phyloP scores from a whole-genome alignment of 2,888 invertebrate genomes.

The Epinotia ramella region DNA sequence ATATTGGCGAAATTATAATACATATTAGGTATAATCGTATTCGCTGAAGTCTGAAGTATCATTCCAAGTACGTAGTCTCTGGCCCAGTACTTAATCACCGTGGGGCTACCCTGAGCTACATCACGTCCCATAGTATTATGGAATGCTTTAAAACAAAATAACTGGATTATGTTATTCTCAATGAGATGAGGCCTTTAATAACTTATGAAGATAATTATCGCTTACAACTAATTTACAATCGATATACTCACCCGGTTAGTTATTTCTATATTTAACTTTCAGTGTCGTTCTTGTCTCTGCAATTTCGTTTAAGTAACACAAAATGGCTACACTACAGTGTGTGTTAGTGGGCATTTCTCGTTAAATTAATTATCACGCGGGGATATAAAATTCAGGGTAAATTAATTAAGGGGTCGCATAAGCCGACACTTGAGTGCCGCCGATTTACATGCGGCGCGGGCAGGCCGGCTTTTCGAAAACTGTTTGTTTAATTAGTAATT shows the following conservation, averaged over 20 bases:
- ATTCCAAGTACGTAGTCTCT: too few relatives aligned
- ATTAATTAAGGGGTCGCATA: slow-evolving; percentile 52
- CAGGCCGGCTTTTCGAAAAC: slow-evolving; percentile 18
- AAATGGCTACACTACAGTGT: not conserved
- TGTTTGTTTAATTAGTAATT: slow-evolving; percentile 11
- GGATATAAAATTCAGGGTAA: slow-evolving; percentile 43
- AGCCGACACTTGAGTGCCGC: slow-evolving; percentile 67
- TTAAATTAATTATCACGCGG: slow-evolving; percentile 36
- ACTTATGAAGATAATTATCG: not conserved
- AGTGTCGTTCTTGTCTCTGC: not conserved
- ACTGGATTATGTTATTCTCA: not conserved
- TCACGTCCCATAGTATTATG: not conserved
- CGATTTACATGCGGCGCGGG: slow-evolving; percentile 48
- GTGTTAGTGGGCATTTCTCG: slow-evolving; percentile 30
- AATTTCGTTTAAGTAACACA: not conserved
- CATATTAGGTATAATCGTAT: too few relatives aligned
- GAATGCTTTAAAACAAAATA: not conserved
- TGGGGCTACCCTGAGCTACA: too few relatives aligned
- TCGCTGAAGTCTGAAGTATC: too few relatives aligned
- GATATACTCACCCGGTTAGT: not conserved
- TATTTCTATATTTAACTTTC: not conserved
- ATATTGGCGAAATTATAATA: too few relatives aligned
- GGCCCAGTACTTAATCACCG: too few relatives aligned
- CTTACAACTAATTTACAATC: not conserved
- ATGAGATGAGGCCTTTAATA: not conserved